These are phyloP conservation scores for Agrilus mali DNA, from an alignment of 2,888 invertebrate genomes.

Conservation along the genomic window DNA sequence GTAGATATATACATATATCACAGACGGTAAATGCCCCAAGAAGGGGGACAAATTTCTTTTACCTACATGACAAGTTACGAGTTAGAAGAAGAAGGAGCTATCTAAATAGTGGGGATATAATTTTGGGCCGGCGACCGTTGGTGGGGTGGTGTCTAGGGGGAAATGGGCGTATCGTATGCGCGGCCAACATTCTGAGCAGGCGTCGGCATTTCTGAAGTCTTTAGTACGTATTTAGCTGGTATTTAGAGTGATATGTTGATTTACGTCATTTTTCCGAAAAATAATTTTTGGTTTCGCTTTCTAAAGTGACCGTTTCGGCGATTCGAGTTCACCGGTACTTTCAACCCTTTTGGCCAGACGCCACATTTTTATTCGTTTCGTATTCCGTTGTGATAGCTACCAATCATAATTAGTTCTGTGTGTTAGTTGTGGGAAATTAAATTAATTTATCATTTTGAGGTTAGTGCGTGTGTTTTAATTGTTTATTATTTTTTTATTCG, in stretches of 20 bases:
- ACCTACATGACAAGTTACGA: no score
- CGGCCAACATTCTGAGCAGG: slow-evolving; percentile 33
- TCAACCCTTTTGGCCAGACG: slow-evolving; percentile 9
- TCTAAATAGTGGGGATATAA: no score
- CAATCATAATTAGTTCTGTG: slow-evolving; percentile 12
- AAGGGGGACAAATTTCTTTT: no score
- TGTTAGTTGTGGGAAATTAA: slow-evolving; percentile 19
- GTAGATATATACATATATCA: no score
- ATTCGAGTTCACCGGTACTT: slow-evolving; percentile 21
- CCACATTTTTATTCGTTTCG: slow-evolving; percentile 3
- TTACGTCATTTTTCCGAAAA: slow-evolving; percentile 37
- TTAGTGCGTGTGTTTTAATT: slow-evolving; percentile 14
- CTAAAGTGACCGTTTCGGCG: slow-evolving; percentile 35
- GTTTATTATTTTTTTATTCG: no score
- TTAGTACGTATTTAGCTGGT: slow-evolving; percentile 37
- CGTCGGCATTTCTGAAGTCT: slow-evolving; percentile 28
- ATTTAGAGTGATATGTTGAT: slow-evolving; percentile 37
- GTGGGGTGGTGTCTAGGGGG: slow-evolving; percentile 21
- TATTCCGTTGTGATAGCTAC: slow-evolving; percentile 6
- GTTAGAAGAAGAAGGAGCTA: no score
- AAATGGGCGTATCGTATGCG: slow-evolving; percentile 35
- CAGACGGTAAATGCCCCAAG: no score
- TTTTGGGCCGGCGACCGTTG: not conserved
- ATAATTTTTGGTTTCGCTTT: slow-evolving; percentile 35
- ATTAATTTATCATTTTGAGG: slow-evolving; percentile 18